Evolutionary conservation across 1,140 invertebrate species (phyloP).

Genomic region (Brachionus rotundiformis): DNA sequence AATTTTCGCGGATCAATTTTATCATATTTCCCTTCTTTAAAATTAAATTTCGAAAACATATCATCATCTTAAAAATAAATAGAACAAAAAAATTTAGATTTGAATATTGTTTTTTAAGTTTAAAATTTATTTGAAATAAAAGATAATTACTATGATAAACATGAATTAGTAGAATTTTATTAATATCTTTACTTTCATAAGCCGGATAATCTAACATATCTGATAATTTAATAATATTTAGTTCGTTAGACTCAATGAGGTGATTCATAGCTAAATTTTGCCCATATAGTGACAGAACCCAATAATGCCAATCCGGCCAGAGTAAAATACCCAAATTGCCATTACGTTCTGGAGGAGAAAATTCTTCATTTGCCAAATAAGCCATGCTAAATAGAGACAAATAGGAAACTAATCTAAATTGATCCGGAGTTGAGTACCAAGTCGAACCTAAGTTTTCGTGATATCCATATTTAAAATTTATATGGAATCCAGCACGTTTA

Average conservation of each 20-base stretch:
- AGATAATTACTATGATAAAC: slow-evolving; percentile 33
- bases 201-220: slow-evolving; percentile 24
- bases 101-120: not conserved
- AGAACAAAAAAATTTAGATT: no score
- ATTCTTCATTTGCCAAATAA: slow-evolving; percentile 32
- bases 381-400: slow-evolving; percentile 39
- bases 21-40: slow-evolving; percentile 51
- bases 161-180: slow-evolving; percentile 38
- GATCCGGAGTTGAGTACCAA: slow-evolving; percentile 33
- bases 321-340: not conserved
- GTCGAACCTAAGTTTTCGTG: slow-evolving; percentile 16
- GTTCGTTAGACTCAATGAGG: slow-evolving; percentile 2
- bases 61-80: slow-evolving; percentile 19
- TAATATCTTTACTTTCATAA: not conserved
- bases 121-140: not conserved
- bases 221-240: slow-evolving; percentile 20
- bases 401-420: slow-evolving; percentile 48
- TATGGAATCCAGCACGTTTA: not conserved
- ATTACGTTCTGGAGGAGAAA: slow-evolving; percentile 40
- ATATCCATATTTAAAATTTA: not conserved
- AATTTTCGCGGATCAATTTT: not conserved
- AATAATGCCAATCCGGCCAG: slow-evolving; percentile 41
- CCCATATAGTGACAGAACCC: slow-evolving; percentile 29
- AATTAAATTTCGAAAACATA: slow-evolving; percentile 47
- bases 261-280: slow-evolving; percentile 37